A percentile compares a stretch with the other conserved stretches of the same genome.
phyloP scores from a whole-genome alignment of 2,797 vertebrate species.

The Chiloscyllium punctatum region DNA sequence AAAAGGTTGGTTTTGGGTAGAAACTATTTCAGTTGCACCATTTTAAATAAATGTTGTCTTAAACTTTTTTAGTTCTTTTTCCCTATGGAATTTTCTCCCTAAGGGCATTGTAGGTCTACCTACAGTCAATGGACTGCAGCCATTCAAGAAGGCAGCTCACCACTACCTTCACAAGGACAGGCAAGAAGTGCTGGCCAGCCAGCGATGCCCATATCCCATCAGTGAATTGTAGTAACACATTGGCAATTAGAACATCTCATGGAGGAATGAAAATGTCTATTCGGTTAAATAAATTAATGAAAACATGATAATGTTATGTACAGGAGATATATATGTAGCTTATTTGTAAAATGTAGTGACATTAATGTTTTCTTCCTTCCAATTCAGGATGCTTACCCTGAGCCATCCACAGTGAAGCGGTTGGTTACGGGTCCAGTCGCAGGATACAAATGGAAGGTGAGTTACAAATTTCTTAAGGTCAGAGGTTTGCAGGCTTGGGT shows the following conservation, averaged over 20 bases:
- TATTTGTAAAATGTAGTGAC: conserved; percentile 46
- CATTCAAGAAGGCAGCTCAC: no score
- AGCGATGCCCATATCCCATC: no score
- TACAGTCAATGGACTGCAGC: no score
- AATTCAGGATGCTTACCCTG: conserved; percentile 82
- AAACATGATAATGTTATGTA: not conserved
- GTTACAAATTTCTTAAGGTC: conserved; percentile 50
- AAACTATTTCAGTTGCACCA: not conserved
- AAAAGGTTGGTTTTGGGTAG: conserved; percentile 76
- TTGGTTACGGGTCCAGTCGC: conserved; percentile 82
- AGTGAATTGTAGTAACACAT: no score
- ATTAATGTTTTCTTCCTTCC: conserved; percentile 57
- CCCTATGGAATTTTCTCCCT: conserved; percentile 37
- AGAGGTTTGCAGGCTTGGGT: not conserved
- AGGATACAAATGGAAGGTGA: conserved; percentile 91
- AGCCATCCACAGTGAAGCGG: conserved; percentile 87
- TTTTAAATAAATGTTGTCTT: no score
- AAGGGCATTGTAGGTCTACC: no score
- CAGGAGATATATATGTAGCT: not conserved
- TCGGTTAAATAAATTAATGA: not conserved
- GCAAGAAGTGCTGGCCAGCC: no score
- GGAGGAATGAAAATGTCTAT: not conserved
- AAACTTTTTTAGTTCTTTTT: conserved; percentile 37
- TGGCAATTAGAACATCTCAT: not conserved
- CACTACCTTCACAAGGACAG: no score